These are phyloP conservation scores for Anarrhichthys ocellatus DNA, from an alignment of 2,113 vertebrate species.

Conservation along the genomic window DNA sequence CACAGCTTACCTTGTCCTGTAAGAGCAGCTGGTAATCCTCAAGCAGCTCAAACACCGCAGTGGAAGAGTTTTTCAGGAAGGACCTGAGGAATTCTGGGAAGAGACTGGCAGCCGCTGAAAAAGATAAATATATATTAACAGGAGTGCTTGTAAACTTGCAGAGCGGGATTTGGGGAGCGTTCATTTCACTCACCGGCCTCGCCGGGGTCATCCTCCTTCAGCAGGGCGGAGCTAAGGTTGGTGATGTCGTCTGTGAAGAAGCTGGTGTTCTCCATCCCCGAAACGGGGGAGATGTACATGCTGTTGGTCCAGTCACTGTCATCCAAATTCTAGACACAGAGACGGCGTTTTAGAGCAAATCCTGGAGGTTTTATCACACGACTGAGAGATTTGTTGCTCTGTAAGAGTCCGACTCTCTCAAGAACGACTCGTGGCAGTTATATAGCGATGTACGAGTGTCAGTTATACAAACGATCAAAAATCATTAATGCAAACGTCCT, in stretches of 20 bases:
- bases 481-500: too few species aligned
- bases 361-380: not conserved
- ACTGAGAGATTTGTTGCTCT: not conserved
- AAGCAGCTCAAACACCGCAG: conserved; percentile 92
- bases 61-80: conserved; percentile 91
- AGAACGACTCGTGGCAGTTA: not conserved
- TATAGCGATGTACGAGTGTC: too few species aligned
- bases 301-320: conserved; percentile 90
- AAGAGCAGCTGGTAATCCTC: conserved; percentile 93
- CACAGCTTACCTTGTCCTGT: conserved; percentile 82
- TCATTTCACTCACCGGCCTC: conserved; percentile 87
- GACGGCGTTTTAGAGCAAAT: not conserved
- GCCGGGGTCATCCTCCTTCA: conserved; percentile 95
- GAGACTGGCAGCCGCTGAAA: conserved; percentile 91
- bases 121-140: conserved; percentile 33
- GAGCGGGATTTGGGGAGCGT: not conserved
- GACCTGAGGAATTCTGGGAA: conserved; percentile 93
- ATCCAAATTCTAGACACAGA: conserved; percentile 83
- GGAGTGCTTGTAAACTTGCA: not conserved
- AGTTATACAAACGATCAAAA: too few species aligned
- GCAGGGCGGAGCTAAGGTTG: conserved; percentile 88
- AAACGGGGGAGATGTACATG: conserved; percentile 81
- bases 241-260: conserved; percentile 88
- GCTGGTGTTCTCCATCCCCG: conserved; percentile 82
- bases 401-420: not conserved